Conservation (phyloP, 2,113 vertebrate species). For the Neotoma lepida region DNA sequence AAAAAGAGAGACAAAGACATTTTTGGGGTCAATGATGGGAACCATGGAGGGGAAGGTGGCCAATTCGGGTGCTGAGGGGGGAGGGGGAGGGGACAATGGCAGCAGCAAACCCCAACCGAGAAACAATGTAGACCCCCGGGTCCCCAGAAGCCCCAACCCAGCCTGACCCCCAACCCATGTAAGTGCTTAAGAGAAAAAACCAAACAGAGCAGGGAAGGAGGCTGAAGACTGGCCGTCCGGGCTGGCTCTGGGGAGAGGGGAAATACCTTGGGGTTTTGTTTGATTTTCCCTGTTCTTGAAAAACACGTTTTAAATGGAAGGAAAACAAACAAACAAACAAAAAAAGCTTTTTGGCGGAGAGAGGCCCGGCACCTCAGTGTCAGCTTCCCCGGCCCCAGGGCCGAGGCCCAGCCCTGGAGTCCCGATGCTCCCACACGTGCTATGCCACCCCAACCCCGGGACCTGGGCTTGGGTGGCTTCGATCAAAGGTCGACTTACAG, state of each 20-base stretch:
- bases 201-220: constrained; percentile 44
- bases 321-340: constrained; percentile 11
- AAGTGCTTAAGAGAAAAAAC: constrained; percentile 86
- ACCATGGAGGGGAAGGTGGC: constrained; percentile 72
- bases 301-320: constrained; percentile 67
- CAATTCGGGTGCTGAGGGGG: constrained; percentile 75
- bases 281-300: constrained; percentile 77
- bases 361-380: constrained; percentile 67
- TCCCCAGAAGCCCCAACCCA: constrained; percentile 80
- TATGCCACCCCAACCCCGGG: constrained; percentile 38
- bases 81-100: constrained; percentile 29
- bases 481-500: constrained; percentile 84
- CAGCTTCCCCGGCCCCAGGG: constrained; percentile 55
- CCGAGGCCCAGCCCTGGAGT: constrained; percentile 71
- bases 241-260: constrained; percentile 56
- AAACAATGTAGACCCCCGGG: constrained; percentile 80
- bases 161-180: constrained; percentile 83
- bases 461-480: constrained; percentile 70
- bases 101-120: constrained; percentile 76
- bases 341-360: constrained; percentile 71
- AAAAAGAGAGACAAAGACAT: constrained; percentile 75
- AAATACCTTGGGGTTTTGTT: constrained; percentile 61
- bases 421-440: constrained; percentile 39
- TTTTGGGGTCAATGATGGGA: constrained; percentile 70
- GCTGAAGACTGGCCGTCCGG: background rate